Evolutionary conservation across 2,113 vertebrate genomes (phyloP).

Genomic region (Holacanthus passer): DNA sequence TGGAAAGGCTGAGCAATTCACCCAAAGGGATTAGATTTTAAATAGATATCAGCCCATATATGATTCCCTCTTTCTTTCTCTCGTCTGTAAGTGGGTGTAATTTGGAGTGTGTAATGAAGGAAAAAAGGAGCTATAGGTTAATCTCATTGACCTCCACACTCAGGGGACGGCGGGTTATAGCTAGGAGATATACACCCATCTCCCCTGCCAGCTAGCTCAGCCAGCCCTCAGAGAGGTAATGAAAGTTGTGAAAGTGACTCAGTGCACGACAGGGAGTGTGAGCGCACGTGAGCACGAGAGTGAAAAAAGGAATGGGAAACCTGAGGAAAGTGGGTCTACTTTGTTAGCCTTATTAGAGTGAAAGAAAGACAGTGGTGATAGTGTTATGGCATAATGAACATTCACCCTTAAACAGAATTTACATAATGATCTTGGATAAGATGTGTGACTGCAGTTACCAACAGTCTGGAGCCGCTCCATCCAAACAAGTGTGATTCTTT

Average conservation of each 20-base stretch:
- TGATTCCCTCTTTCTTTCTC: conserved; percentile 68
- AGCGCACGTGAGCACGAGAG: background rate
- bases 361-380: conserved; percentile 23
- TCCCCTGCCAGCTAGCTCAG: conserved; percentile 64
- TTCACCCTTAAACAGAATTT: conserved; percentile 23
- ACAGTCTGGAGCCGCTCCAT: background rate
- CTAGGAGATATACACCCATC: conserved; percentile 70
- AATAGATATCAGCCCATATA: conserved; percentile 83
- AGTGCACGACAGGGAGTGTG: background rate
- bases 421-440: conserved; percentile 22
- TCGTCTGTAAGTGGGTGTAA: conserved; percentile 79
- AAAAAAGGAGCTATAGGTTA: conserved; percentile 82
- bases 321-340: conserved; percentile 58
- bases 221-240: conserved; percentile 78
- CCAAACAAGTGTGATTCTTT: background rate
- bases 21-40: conserved; percentile 84
- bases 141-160: conserved; percentile 84
- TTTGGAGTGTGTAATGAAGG: conserved; percentile 78
- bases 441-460: conserved; percentile 10
- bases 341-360: conserved; percentile 35
- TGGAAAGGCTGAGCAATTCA: conserved; percentile 74
- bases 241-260: conserved; percentile 76
- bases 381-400: conserved; percentile 14
- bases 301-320: conserved; percentile 4
- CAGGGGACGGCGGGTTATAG: conserved; percentile 77